phyloP scores from a whole-genome alignment of 2,113 vertebrate genomes.

The Alexandromys fortis region DNA sequence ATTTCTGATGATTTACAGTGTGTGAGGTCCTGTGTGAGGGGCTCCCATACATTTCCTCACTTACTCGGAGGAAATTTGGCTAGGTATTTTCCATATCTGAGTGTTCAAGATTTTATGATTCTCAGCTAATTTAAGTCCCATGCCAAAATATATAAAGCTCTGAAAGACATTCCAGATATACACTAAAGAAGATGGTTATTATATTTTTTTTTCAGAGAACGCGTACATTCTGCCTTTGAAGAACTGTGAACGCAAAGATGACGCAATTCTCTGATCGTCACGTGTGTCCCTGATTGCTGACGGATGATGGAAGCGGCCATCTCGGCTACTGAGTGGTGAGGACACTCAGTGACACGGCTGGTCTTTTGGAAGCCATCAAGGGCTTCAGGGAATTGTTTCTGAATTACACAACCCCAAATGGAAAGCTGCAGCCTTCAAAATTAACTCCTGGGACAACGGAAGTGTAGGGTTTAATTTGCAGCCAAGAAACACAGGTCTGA shows the following conservation, averaged over 20 bases:
- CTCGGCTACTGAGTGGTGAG: not conserved
- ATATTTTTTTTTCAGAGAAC: constrained; percentile 55
- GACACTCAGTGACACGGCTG: not conserved
- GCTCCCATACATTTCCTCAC: constrained; percentile 46
- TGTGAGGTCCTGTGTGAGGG: constrained; percentile 54
- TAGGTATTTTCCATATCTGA: constrained; percentile 52
- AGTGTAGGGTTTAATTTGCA: constrained; percentile 58
- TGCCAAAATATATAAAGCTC: constrained; percentile 69
- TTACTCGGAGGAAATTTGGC: constrained; percentile 66
- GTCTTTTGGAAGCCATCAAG: not conserved
- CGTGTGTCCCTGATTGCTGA: not conserved
- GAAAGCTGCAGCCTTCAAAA: constrained; percentile 65
- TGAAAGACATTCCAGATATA: constrained; percentile 53
- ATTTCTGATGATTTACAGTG: constrained; percentile 60
- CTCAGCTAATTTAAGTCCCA: constrained; percentile 68
- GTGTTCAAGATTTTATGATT: constrained; percentile 69
- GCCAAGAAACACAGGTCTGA: constrained; percentile 60
- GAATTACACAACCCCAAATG: constrained; percentile 49
- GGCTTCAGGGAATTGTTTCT: constrained; percentile 40
- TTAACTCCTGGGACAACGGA: constrained; percentile 61
- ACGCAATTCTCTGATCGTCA: not conserved
- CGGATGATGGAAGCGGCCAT: not conserved
- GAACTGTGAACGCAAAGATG: not conserved
- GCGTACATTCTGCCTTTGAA: not conserved
- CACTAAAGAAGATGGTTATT: constrained; percentile 28